These are phyloP conservation scores for Enhydra lutris DNA, from an alignment of 2,113 vertebrate species.

Conservation along the genomic window DNA sequence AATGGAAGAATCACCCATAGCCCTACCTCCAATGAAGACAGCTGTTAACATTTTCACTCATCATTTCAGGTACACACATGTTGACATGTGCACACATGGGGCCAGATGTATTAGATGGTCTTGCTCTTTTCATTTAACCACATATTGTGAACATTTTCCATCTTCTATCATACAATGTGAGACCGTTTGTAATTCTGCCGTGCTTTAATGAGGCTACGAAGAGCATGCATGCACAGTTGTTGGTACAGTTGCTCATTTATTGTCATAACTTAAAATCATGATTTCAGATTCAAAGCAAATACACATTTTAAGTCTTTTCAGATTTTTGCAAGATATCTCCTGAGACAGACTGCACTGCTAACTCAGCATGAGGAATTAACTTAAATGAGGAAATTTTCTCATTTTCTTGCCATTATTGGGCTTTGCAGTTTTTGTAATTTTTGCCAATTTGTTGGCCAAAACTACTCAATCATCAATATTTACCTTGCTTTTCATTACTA, in stretches of 20 bases:
- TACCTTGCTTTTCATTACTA: constrained; percentile 6
- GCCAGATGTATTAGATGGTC: neutral
- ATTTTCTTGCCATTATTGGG: neutral
- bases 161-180: neutral
- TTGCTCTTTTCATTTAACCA: neutral
- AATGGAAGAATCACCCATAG: neutral
- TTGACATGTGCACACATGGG: neutral
- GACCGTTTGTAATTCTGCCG: neutral
- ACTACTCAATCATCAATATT: neutral
- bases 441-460: neutral
- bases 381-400: neutral
- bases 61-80: neutral
- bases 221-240: neutral
- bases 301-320: neutral
- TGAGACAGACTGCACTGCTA: neutral
- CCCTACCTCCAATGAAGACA: neutral
- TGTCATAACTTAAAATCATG: neutral
- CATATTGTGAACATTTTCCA: neutral
- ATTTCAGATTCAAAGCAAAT: constrained; percentile 7
- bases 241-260: neutral
- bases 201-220: neutral
- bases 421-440: neutral
- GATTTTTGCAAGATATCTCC: neutral
- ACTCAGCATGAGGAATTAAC: neutral
- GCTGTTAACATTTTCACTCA: neutral